phyloP scores from a whole-genome alignment of 1,140 invertebrate genomes.

The Ericerus pela region DNA sequence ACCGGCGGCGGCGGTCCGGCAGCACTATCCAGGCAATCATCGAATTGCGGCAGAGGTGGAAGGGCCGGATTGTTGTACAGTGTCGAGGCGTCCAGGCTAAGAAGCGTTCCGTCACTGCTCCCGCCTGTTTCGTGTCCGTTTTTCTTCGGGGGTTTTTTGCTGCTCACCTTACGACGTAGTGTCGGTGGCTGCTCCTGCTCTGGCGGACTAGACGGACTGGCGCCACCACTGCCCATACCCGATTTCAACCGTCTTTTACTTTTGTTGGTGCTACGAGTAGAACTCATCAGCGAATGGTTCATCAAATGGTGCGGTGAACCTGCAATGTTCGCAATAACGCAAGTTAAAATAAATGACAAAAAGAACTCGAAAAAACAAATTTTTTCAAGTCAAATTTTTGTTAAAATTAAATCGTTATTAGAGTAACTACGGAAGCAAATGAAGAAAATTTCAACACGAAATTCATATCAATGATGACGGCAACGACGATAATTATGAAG shows the following conservation, averaged over 20 bases:
- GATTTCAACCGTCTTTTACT: constrained; percentile 15
- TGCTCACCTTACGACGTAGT: constrained; percentile 51
- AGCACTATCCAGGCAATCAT: constrained; percentile 13
- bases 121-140: neutral
- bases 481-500: too few species aligned
- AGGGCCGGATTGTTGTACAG: constrained; percentile 15
- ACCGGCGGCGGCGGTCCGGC: neutral
- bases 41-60: constrained; percentile 14
- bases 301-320: neutral
- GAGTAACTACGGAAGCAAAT: too few species aligned
- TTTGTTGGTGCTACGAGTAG: neutral
- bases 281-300: neutral
- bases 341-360: too few species aligned
- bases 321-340: too few species aligned
- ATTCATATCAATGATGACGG: too few species aligned
- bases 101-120: constrained; percentile 4
- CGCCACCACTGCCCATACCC: constrained; percentile 26
- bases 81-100: constrained; percentile 38
- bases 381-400: too few species aligned
- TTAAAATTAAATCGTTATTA: too few species aligned
- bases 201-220: constrained; percentile 43
- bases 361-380: too few species aligned
- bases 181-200: constrained; percentile 31
- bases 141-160: constrained; percentile 41
- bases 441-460: too few species aligned